phyloP scores from a whole-genome alignment of 1,140 invertebrate species.

The Temnothorax nylanderi region DNA sequence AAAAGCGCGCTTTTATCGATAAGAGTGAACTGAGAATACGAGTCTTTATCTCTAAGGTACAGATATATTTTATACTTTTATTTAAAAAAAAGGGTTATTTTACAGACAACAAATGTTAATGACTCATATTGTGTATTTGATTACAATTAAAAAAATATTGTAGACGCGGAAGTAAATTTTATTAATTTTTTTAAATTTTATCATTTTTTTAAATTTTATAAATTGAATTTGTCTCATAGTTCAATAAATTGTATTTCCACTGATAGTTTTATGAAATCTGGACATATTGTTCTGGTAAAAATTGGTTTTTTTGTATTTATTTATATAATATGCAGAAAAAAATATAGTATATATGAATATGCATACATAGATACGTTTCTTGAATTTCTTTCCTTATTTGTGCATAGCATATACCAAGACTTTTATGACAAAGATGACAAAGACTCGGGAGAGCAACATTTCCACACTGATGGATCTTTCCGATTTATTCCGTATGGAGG shows the following conservation, averaged over 20 bases:
- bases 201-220: neutral
- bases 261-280: neutral
- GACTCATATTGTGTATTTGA: neutral
- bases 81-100: neutral
- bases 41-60: too few species aligned
- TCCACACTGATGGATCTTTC: conserved; percentile 53
- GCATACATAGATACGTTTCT: conserved; percentile 5
- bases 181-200: neutral
- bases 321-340: neutral
- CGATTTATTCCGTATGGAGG: conserved; percentile 76
- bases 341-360: too few species aligned
- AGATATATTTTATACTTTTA: neutral
- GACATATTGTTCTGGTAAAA: neutral
- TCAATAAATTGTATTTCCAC: neutral
- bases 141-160: neutral
- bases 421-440: conserved; percentile 76
- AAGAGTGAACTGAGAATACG: too few species aligned
- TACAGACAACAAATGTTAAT: neutral
- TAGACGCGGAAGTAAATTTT: neutral
- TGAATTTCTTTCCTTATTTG: conserved; percentile 27
- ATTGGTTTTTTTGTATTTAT: neutral
- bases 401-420: conserved; percentile 73
- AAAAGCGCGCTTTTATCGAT: too few species aligned
- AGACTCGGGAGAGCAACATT: conserved; percentile 1
- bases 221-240: neutral